phyloP scores from a whole-genome alignment of 2,113 vertebrate species.

The Jaculus jaculus region DNA sequence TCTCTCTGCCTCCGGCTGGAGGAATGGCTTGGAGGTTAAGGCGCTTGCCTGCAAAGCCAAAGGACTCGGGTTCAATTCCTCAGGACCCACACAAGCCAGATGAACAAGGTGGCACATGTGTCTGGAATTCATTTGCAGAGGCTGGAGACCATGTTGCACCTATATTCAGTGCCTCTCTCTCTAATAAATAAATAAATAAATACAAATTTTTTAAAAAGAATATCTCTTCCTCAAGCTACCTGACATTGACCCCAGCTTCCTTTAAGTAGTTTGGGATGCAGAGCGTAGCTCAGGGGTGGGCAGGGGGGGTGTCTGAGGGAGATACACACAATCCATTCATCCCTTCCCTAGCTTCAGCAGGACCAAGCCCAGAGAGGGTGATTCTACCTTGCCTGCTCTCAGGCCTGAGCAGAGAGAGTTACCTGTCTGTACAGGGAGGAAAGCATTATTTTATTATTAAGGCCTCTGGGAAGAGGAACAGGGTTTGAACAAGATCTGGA shows the following conservation, averaged over 20 bases:
- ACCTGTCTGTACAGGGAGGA: background rate
- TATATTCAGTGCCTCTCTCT: too few relatives aligned
- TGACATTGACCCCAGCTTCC: background rate
- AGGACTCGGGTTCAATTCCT: too few relatives aligned
- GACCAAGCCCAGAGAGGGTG: background rate
- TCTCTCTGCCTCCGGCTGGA: background rate
- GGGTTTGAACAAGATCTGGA: background rate
- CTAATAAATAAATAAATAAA: too few relatives aligned
- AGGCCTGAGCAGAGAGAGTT: background rate
- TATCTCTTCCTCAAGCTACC: background rate
- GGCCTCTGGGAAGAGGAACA: constrained; percentile 5
- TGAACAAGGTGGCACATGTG: too few relatives aligned
- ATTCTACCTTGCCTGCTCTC: background rate
- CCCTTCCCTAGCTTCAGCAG: background rate
- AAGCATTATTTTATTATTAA: too few relatives aligned
- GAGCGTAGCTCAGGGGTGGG: background rate
- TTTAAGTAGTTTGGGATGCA: background rate
- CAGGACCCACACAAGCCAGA: too few relatives aligned
- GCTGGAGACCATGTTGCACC: too few relatives aligned
- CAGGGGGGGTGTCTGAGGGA: background rate
- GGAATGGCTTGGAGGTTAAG: too few relatives aligned
- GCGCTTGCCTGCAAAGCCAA: too few relatives aligned
- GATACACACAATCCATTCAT: background rate
- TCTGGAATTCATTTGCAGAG: too few relatives aligned
- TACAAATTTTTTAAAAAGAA: too few relatives aligned